Base-by-base conservation (phyloP, 2,113 vertebrate genomes). In the Saguinus midas region DNA sequence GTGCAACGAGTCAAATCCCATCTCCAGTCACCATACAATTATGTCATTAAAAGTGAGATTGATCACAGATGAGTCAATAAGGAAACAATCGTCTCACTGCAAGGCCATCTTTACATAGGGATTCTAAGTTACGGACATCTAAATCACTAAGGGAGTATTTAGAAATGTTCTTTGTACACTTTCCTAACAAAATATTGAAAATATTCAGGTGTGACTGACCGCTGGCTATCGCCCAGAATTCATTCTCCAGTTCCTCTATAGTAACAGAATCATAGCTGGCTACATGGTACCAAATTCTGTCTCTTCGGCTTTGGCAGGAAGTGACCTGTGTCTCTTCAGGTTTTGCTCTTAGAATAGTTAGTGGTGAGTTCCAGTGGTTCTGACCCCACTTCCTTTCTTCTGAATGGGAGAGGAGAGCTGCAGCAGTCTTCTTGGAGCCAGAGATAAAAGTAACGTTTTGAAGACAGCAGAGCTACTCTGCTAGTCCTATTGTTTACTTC, bases 111-210 rank as follows among this genome's bases (percentile, higher is more conserved):
- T 48, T 40, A n/a, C 1, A 1, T 7, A 50, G 23, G 37, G 14
- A 52, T 27, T 90, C 48, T 83, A 86, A 58, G 23, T 96, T 86
- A 27, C 1, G 83, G 50, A 48, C 29, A 21, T 61, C 55, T 61
- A 68, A 66, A 64, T 79, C 72, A 27, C 52, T 78, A 35, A 37
- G 70, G n/a, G 58, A 25, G 8, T 37, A 40, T 50, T 96, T 55
- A 55, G 45, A 20, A 57, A 55, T 84, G 23, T 13, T 91, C 27
- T 55, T 40, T 48, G 45, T 23, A 21, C 18, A 23, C 78, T 90
- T 93, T 90, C 37, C 40, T 92, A 64, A 81, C 25, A 23, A 57
- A 48, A 90, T 5, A 81, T 29, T 27, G 40, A 61, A 94, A 78
- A 64, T 45, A 84, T 66, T 55, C 32, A 52, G 45, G 16, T 45